Evolutionary conservation across 64 coral and sea anemone species (phyloP), one percentile per base, ranked within the genome.

Genomic region (Dendronephthya gigantea): DNA sequence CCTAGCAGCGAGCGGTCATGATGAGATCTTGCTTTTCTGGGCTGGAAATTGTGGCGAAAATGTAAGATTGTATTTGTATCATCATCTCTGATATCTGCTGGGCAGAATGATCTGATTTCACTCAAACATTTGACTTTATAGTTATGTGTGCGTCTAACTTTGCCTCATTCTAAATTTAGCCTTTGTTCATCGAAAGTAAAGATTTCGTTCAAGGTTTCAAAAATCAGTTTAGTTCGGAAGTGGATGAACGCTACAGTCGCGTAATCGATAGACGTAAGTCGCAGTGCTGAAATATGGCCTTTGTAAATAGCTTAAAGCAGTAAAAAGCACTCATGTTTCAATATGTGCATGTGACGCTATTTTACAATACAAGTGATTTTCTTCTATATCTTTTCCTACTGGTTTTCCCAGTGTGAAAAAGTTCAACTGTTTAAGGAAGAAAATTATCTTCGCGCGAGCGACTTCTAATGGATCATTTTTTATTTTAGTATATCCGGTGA

Each of bases 21-120:
- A 79, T 39, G 72, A 79, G 22, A 79, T 79, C 36, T 19, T 79
- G 17, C 72, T 79, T 5, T 79, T 79, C 36, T 79, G 72, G 72
- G 72, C 72, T 34, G 72, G 72, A 79, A 79, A 79, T 39, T 79
- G 72, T 34, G 72, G 72, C 10, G 72, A 79, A 79, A 79, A 79
- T 79, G 72, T 79, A 79, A 36, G 72, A 62, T 27, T 23, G 55
- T 27, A n/a, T 62, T 19, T 62, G 16, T 62, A 5, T n/a, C 13
- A 52, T 22, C 1, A 52, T 52, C 13, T 52, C 23, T 52, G 50
- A 52, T 52, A 22, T 16, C n/a, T n/a, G n/a, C n/a, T n/a, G n/a
- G n/a, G n/a, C n/a, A n/a, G n/a, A n/a, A n/a, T n/a, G n/a, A n/a
- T n/a, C n/a, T n/a, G n/a, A n/a, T n/a, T n/a, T n/a, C n/a, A n/a